Percentiles rank a stretch among this genome's conserved stretches.
Evolutionary conservation across 2,888 invertebrate genomes (phyloP).

Genomic region (Charanyca ferruginea): DNA sequence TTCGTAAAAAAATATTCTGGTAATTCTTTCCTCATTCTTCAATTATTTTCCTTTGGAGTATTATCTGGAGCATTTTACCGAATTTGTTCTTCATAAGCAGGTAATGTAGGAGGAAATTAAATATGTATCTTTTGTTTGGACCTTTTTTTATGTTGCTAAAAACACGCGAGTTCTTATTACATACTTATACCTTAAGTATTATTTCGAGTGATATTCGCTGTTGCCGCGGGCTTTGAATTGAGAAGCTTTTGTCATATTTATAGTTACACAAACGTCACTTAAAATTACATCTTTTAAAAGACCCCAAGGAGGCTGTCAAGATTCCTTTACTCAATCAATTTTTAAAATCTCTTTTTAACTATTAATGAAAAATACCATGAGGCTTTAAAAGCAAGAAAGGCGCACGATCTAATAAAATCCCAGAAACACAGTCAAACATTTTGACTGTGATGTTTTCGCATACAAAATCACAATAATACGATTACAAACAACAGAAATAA

Average conservation of each 20-base stretch:
- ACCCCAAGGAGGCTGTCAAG: background rate
- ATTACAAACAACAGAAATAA: conserved; percentile 53
- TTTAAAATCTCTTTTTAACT: background rate
- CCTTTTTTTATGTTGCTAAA: conserved; percentile 20
- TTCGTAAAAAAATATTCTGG: conserved; percentile 56
- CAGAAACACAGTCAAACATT: conserved; percentile 3
- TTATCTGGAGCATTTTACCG: conserved; percentile 57
- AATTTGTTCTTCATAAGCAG: conserved; percentile 65
- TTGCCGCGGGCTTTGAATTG: background rate
- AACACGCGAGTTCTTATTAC: conserved; percentile 17
- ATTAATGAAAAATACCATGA: background rate
- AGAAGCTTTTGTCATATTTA: background rate
- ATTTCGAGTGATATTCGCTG: conserved; percentile 13
- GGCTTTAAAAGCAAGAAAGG: background rate
- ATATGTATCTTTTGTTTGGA: conserved; percentile 26
- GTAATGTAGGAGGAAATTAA: conserved; percentile 50
- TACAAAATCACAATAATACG: conserved; percentile 38
- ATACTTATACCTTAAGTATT: background rate
- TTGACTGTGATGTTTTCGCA: conserved; percentile 2
- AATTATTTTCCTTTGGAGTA: conserved; percentile 65
- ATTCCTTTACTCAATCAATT: too few relatives aligned
- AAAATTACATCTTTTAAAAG: background rate
- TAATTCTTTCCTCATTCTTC: conserved; percentile 64
- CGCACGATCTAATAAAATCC: background rate
- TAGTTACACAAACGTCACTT: background rate